Base-by-base conservation (phyloP, 2,888 invertebrate genomes). In the Amphipoea lucens region DNA sequence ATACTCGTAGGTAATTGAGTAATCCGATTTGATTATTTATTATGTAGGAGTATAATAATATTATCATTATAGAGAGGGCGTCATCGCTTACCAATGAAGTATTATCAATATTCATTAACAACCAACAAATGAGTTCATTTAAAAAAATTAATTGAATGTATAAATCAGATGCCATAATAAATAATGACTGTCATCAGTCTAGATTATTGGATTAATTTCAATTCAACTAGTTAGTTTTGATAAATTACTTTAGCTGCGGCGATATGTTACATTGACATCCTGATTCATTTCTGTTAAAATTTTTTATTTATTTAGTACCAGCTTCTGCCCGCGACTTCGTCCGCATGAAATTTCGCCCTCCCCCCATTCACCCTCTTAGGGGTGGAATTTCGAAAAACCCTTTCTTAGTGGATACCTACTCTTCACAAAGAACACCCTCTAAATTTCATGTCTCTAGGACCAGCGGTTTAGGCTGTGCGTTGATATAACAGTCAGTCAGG, bases 131-230 rank as follows among this genome's bases (percentile, higher is more conserved):
- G 57, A 86, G 62, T 51, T 51, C 0, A 29, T 70, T 76, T 70
- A 29, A 82, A 48, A 71, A 79, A 74, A 36, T 67, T 67, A 48
- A 40, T 69, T 12, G 14, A 36, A 69, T 36, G n/a, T 7, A 72
- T 76, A 45, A 78, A 78, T 79, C 54, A 65, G 36, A 17, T 68
- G 23, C 20, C 6, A 62, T 45, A 68, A 63, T 76, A 78, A 74
- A 71, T 45, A 63, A 72, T 70, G 29, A 20, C 20, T 54, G n/a
- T 74, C 74, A 74, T 76, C 71, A 66, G 36, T 87, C 71, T 66
- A 42, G 65, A 79, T 76, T 62, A 72, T 36, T 45, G 71, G n/a
- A 82, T 75, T 17, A 68, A 74, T 81, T 86, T 74, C 14, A 74
- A 75, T 73, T 40, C 9, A 7, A 60, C 76, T 66, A 14, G 12